Evolutionary conservation across 2,113 vertebrate genomes (phyloP).

Genomic region (Xiphophorus maculatus): DNA sequence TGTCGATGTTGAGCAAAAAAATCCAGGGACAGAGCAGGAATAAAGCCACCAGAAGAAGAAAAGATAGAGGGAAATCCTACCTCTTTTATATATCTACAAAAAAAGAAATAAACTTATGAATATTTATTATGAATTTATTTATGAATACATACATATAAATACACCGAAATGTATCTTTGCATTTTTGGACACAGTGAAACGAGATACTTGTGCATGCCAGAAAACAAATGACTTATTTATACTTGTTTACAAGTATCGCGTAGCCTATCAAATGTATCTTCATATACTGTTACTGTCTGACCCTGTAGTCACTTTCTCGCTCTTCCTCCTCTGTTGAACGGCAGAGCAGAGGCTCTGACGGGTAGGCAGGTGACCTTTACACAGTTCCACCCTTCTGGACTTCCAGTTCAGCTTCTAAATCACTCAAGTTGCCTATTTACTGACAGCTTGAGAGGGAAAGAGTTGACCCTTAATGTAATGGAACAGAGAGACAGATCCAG

Average conservation of each 20-base stretch:
- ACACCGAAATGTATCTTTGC: no score
- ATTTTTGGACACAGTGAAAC: no score
- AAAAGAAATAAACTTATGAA: no score
- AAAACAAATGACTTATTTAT: background rate
- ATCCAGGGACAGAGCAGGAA: no score
- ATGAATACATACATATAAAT: no score
- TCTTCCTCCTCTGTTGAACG: constrained; percentile 2
- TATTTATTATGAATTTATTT: no score
- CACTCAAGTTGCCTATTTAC: background rate
- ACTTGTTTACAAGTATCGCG: background rate
- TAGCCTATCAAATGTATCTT: constrained; percentile 4
- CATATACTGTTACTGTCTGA: constrained; percentile 12
- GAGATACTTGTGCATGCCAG: background rate
- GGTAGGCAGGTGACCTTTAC: constrained; percentile 47
- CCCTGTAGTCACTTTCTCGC: constrained; percentile 27
- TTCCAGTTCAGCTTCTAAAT: constrained; percentile 10
- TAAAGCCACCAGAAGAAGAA: no score
- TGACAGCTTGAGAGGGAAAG: constrained; percentile 21
- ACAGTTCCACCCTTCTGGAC: constrained; percentile 25
- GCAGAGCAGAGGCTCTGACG: constrained; percentile 19
- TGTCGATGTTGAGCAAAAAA: no score
- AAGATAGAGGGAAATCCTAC: no score
- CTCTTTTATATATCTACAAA: no score
- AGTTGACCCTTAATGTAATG: background rate
- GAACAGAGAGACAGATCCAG: background rate